A percentile compares a stretch with the other conserved stretches of the same genome.
Conservation (phyloP, 2,797 vertebrate genomes). For the Pampus argenteus region DNA sequence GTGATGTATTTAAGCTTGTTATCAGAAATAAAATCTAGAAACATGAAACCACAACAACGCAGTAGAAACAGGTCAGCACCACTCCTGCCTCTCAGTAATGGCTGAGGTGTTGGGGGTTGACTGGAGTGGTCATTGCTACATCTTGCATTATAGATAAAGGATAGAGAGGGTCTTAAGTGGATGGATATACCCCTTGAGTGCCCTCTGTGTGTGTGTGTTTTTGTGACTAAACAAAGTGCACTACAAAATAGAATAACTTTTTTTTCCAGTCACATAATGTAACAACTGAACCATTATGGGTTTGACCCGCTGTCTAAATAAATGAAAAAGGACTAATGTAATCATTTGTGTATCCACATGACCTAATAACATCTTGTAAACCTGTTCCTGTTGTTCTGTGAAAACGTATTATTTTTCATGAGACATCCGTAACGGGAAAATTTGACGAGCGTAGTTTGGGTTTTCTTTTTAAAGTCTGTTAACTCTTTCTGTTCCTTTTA, state of each 20-base stretch:
- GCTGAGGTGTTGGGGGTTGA: constrained; percentile 42
- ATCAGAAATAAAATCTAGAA: neutral
- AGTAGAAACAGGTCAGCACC: constrained; percentile 21
- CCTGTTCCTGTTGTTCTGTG: neutral
- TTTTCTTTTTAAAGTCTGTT: neutral
- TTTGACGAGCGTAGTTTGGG: neutral
- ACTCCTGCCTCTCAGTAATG: constrained; percentile 22
- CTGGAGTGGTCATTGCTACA: constrained; percentile 47
- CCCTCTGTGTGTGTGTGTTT: constrained; percentile 34
- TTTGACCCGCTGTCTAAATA: constrained; percentile 18
- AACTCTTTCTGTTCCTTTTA: neutral
- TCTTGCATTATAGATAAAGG: constrained; percentile 74
- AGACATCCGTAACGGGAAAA: neutral
- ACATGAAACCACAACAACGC: neutral
- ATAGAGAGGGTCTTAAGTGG: constrained; percentile 67
- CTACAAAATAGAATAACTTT: constrained; percentile 39
- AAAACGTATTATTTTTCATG: neutral
- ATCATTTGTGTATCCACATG: neutral
- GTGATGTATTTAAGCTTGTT: neutral
- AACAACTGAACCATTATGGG: constrained; percentile 1
- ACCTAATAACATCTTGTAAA: neutral
- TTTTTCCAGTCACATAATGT: constrained; percentile 19
- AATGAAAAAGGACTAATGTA: neutral
- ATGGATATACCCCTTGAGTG: constrained; percentile 61
- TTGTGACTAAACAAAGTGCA: constrained; percentile 46